Percentiles rank a stretch among this genome's conserved stretches.
These are phyloP conservation scores for Horisme vitalbata DNA, from an alignment of 2,888 invertebrate species.

Conservation along the genomic window DNA sequence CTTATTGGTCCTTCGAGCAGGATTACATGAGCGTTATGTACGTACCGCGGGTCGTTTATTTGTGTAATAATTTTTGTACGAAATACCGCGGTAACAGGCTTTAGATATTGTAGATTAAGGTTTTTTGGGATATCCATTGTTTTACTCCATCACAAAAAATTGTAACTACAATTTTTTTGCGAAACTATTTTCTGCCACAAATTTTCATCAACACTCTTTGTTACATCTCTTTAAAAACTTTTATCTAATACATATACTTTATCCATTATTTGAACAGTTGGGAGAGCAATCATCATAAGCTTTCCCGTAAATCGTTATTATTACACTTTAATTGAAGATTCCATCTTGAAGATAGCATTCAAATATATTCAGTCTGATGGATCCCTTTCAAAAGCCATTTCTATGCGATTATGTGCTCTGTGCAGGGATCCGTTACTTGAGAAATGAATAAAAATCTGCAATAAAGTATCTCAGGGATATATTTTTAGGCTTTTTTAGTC, in stretches of 20 bases:
- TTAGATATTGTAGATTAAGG: constrained; percentile 12
- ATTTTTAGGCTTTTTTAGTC: too few species aligned
- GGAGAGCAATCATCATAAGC: constrained; percentile 7
- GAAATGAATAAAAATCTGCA: constrained; percentile 6
- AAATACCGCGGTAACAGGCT: constrained; percentile 15
- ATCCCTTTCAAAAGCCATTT: constrained; percentile 20
- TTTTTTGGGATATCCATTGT: constrained; percentile 9
- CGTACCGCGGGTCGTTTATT: constrained; percentile 39
- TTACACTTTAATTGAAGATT: constrained; percentile 10
- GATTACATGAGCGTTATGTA: constrained; percentile 39
- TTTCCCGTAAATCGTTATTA: constrained; percentile 8
- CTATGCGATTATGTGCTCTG: constrained; percentile 14
- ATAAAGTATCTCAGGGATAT: background rate
- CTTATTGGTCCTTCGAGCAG: constrained; percentile 40
- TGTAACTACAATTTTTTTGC: background rate
- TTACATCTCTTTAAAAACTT: too few species aligned
- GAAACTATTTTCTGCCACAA: too few species aligned
- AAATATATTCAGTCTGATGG: constrained; percentile 21
- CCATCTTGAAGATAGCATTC: constrained; percentile 14
- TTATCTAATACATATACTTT: too few species aligned
- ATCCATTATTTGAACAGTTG: too few species aligned
- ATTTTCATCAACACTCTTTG: too few species aligned
- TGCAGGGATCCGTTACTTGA: too few species aligned
- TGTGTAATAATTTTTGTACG: constrained; percentile 36
- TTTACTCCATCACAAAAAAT: background rate